Percentiles rank a stretch among this genome's conserved stretches.
phyloP scores from a whole-genome alignment of 2,113 vertebrate species.

The Ophthalmolycus amberensis region DNA sequence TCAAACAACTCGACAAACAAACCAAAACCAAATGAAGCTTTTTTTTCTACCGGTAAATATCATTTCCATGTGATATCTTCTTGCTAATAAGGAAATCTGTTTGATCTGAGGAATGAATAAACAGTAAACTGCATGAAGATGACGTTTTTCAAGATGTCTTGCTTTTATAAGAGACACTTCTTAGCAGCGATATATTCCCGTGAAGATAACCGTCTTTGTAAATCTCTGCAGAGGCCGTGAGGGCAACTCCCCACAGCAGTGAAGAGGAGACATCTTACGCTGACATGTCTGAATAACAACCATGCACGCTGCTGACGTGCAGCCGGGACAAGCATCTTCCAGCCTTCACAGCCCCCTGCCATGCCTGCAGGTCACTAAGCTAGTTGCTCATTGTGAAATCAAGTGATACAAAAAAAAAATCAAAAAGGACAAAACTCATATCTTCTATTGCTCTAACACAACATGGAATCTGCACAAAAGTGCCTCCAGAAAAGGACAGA shows the following conservation, averaged over 20 bases:
- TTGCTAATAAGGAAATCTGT: neutral
- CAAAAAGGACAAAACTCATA: conserved; percentile 56
- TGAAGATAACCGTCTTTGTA: neutral
- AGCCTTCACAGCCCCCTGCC: conserved; percentile 29
- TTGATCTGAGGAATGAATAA: neutral
- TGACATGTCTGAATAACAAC: conserved; percentile 42
- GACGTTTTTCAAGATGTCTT: no score
- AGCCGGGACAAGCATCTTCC: conserved; percentile 29
- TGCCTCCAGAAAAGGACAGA: conserved; percentile 47
- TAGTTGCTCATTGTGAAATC: conserved; percentile 66
- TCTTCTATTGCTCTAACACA: conserved; percentile 22
- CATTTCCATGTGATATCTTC: neutral
- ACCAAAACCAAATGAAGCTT: no score
- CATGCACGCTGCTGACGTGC: conserved; percentile 40
- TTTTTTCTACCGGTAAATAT: neutral
- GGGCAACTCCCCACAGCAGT: neutral
- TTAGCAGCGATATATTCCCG: no score
- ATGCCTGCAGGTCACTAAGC: conserved; percentile 58
- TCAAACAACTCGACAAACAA: neutral
- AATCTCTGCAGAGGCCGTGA: neutral
- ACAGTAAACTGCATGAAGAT: neutral
- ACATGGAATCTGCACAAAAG: conserved; percentile 45
- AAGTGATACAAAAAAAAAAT: conserved; percentile 50
- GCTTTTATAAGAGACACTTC: neutral
- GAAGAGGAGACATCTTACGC: conserved; percentile 1